Base-by-base conservation (phyloP, 1,140 invertebrate genomes). In the Orussus abietinus region DNA sequence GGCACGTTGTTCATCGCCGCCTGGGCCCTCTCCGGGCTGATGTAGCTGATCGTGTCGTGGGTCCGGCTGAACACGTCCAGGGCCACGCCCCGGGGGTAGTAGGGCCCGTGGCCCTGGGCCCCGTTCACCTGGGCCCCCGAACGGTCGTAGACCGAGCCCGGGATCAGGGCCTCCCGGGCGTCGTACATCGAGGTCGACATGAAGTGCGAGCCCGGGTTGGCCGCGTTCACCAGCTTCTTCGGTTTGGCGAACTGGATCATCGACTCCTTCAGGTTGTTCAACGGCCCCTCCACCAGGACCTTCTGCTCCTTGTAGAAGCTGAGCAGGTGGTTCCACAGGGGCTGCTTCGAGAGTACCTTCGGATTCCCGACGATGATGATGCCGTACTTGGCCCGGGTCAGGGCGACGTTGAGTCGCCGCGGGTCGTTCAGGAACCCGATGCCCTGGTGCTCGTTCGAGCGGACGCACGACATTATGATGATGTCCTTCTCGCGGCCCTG, bases 301-400 rank as follows among this genome's bases (percentile, higher is more conserved):
- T 94, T 92, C 50, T 96, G 90, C 62, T 99, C 96, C 63, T 99
- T 99, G 75, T 96, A 99, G 61, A 96, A 97, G 22, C 89, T 92
- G 13, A 99, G 75, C 43, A 99, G 73, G 64, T 99, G 94, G 69
- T 99, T 98, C 96, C 97, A 99, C 0, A 99, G 74, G 1, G 92
- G 90, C 75, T 99, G 96, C 70, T 97, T 98, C 1, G 95, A 93
- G 0, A 99, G 75, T 5, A 99, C 94, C 74, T 98, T 99, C 0
- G 97, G 96, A 74, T 99, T 99, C 30, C 97, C 97, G 36, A 99
- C 92, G 49, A 99, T 94, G 30, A 99, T 98, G 14, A 99, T 87
- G 10, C 97, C 97, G 72, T 92, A 99, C 62, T 94, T 97, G 2
- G 97, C 93, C 46, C 97, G 80, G 0, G 97, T 99, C 1, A 99